Conservation (phyloP, 35 echinoderm and acorn worm species). For the Diadema setosum region DNA sequence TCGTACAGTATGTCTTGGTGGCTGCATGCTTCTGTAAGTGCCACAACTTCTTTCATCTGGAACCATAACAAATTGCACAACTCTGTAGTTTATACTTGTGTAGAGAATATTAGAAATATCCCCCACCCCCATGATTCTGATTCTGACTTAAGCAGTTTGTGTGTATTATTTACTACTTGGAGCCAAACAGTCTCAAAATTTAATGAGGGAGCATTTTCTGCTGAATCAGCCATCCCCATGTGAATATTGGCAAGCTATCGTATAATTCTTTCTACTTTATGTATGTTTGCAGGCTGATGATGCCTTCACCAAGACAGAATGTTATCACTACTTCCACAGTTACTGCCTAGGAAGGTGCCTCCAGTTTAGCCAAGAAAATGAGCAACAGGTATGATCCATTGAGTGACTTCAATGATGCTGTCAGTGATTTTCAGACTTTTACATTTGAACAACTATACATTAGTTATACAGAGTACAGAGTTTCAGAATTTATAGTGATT, state of each 20-base stretch:
- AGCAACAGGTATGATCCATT: too few species aligned
- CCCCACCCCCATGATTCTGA: not conserved
- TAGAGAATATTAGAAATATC: too few species aligned
- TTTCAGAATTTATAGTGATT: too few species aligned
- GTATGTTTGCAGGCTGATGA: constrained; percentile 47
- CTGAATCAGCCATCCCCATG: not conserved
- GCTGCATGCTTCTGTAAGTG: too few species aligned
- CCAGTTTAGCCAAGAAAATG: constrained; percentile 45
- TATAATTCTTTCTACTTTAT: not conserved
- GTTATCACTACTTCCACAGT: constrained; percentile 94
- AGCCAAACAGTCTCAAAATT: not conserved
- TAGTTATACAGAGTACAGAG: too few species aligned
- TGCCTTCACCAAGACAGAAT: constrained; percentile 76
- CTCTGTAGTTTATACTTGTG: too few species aligned
- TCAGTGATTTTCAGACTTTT: too few species aligned
- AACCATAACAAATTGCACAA: too few species aligned
- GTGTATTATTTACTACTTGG: not conserved
- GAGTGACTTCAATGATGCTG: too few species aligned
- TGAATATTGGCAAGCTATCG: not conserved
- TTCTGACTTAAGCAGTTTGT: not conserved
- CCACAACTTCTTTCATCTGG: too few species aligned
- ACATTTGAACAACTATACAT: too few species aligned
- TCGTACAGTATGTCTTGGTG: too few species aligned
- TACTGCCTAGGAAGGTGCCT: constrained; percentile 65
- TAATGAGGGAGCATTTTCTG: not conserved